phyloP scores from a whole-genome alignment of 2,888 invertebrate species.

The Clusia tigrina region DNA sequence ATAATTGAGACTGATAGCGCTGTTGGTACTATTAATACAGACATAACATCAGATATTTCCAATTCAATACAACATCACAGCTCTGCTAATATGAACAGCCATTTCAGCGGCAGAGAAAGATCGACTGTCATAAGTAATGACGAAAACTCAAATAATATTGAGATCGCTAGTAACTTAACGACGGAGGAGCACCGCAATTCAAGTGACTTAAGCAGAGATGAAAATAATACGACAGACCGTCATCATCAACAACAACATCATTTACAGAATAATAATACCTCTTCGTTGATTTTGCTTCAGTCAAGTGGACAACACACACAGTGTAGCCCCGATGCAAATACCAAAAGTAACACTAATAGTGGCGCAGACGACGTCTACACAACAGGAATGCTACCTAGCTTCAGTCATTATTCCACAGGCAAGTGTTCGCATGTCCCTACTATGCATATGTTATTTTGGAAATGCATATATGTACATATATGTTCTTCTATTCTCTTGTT shows the following conservation, averaged over 20 bases:
- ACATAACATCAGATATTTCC: no score
- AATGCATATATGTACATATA: no score
- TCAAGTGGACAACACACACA: conserved; percentile 60
- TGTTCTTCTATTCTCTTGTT: no score
- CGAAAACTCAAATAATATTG: conserved; percentile 14
- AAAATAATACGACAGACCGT: not conserved
- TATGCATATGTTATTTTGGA: no score
- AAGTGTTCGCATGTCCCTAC: no score
- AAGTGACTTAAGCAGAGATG: not conserved
- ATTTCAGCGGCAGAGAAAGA: conserved; percentile 15
- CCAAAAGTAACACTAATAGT: conserved; percentile 16
- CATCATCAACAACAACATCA: conserved; percentile 39
- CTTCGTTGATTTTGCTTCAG: conserved; percentile 68
- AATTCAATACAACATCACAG: no score
- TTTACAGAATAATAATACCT: conserved; percentile 30
- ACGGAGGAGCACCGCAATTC: conserved; percentile 14
- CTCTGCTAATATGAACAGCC: conserved; percentile 50
- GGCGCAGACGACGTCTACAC: conserved; percentile 64
- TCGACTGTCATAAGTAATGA: conserved; percentile 15
- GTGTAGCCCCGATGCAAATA: conserved; percentile 30
- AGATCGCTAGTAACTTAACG: conserved; percentile 23
- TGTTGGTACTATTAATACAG: not conserved
- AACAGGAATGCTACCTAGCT: conserved; percentile 74
- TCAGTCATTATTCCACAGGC: conserved; percentile 75
- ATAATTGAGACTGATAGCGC: no score